phyloP scores from a whole-genome alignment of 2,113 vertebrate species.

The Phylloscopus trochilus region DNA sequence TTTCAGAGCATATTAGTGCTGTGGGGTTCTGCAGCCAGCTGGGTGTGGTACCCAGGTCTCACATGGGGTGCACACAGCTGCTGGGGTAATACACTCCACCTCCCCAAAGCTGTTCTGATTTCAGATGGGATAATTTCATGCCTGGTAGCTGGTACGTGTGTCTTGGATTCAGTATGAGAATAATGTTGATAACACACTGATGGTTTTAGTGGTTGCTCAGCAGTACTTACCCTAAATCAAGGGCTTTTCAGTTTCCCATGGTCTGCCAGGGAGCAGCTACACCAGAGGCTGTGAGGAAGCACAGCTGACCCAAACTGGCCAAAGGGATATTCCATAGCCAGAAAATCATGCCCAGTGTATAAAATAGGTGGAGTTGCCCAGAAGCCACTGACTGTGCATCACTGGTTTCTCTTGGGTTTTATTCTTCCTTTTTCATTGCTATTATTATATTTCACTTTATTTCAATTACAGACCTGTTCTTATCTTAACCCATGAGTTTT shows the following conservation, averaged over 20 bases:
- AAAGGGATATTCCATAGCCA: neutral
- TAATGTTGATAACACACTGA: neutral
- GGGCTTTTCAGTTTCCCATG: neutral
- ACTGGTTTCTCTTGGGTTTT: neutral
- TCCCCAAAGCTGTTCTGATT: neutral
- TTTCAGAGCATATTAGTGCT: neutral
- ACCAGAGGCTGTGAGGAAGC: neutral
- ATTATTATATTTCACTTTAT: neutral
- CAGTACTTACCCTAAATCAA: neutral
- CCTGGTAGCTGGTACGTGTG: neutral
- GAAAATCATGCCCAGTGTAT: neutral
- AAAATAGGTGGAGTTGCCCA: neutral
- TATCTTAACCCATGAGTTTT: neutral
- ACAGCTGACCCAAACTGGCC: neutral
- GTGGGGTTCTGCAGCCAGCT: neutral
- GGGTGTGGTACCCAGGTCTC: neutral
- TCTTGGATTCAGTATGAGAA: neutral
- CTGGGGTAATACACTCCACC: neutral
- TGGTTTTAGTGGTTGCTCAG: neutral
- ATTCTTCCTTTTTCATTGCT: neutral
- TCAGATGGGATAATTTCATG: neutral
- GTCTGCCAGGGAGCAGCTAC: rapidly evolving
- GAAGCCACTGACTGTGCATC: rapidly evolving
- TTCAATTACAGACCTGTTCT: neutral
- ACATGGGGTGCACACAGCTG: rapidly evolving